Percentiles rank a stretch among this genome's conserved stretches.
Evolutionary conservation across 2,888 invertebrate genomes (phyloP).

Genomic region (Microctonus hyperodae): DNA sequence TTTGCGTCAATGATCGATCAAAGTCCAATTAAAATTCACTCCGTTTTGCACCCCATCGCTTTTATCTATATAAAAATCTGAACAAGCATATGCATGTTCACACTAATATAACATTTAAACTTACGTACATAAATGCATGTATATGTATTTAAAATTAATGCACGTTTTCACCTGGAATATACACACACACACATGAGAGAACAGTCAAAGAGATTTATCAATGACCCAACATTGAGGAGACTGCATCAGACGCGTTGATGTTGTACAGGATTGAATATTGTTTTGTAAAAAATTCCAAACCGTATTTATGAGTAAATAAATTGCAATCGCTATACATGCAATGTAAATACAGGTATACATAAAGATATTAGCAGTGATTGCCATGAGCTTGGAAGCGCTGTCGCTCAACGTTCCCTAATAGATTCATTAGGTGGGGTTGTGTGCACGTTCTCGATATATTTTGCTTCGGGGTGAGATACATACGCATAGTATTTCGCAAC

Average conservation of each 20-base stretch:
- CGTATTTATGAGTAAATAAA: constrained; percentile 41
- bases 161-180: background rate
- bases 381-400: constrained; percentile 38
- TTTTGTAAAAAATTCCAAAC: constrained; percentile 11
- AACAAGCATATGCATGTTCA: background rate
- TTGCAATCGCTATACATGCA: constrained; percentile 24
- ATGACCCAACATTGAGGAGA: background rate
- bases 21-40: background rate
- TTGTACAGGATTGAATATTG: background rate
- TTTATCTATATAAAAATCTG: background rate
- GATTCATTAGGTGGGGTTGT: constrained; percentile 55
- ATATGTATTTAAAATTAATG: background rate
- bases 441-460: constrained; percentile 34
- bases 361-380: constrained; percentile 50
- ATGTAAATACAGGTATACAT: constrained; percentile 36
- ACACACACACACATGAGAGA: background rate
- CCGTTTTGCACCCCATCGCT: background rate
- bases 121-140: background rate
- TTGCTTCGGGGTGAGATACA: constrained; percentile 27
- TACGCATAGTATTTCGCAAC: constrained; percentile 34
- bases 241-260: background rate
- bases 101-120: background rate
- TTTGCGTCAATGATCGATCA: background rate
- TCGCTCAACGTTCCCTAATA: constrained; percentile 51
- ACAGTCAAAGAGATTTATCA: background rate